Percentiles rank a stretch among this genome's conserved stretches.
These are phyloP conservation scores for Lynx canadensis DNA, from an alignment of 2,113 vertebrate species.

Conservation along the genomic window DNA sequence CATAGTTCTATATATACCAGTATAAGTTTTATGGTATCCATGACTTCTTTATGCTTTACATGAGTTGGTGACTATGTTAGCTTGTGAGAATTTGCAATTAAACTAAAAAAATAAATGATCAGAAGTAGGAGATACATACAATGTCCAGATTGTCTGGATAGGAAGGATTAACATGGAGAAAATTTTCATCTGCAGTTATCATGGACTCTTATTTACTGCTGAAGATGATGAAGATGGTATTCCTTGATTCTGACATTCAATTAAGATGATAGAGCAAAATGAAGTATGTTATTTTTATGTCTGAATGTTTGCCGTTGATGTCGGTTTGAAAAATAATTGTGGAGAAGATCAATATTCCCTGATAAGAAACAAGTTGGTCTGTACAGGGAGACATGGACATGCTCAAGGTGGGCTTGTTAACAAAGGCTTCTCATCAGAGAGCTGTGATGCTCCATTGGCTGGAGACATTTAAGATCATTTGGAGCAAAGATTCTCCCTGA, in stretches of 20 bases:
- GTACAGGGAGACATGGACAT: constrained; percentile 39
- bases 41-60: not conserved
- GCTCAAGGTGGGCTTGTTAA: constrained; percentile 62
- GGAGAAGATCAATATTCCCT: constrained; percentile 54
- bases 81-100: constrained; percentile 58
- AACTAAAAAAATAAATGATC: constrained; percentile 61
- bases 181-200: constrained; percentile 37
- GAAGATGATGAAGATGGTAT: constrained; percentile 33
- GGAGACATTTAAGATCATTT: constrained; percentile 63
- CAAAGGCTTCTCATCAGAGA: constrained; percentile 26
- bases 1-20: not conserved
- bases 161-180: constrained; percentile 37
- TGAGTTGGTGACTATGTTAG: not conserved
- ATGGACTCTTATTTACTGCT: constrained; percentile 28
- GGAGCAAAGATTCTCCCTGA: constrained; percentile 28
- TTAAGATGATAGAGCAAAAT: constrained; percentile 41
- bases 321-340: constrained; percentile 57
- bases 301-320: constrained; percentile 27
- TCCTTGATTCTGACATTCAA: constrained; percentile 71
- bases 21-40: constrained; percentile 45
- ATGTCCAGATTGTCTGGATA: constrained; percentile 10
- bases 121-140: constrained; percentile 55
- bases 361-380: constrained; percentile 63
- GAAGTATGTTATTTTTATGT: constrained; percentile 47
- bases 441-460: constrained; percentile 45